These are phyloP conservation scores for Manacus vitellinus DNA, from an alignment of 2,113 vertebrate species.

Conservation along the genomic window DNA sequence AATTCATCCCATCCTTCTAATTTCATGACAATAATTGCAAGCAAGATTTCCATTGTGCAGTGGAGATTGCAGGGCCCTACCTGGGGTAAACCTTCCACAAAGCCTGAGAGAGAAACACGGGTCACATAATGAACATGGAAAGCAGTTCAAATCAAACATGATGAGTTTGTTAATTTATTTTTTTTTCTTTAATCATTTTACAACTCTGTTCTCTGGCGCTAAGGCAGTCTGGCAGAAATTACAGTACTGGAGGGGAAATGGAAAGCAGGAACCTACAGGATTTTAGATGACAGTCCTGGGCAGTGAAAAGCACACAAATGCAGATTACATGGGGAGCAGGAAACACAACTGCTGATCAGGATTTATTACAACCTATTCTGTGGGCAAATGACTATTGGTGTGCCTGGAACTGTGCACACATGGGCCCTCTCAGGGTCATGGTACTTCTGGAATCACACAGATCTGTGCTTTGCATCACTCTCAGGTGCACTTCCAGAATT, in stretches of 20 bases:
- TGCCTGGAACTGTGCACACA: not conserved
- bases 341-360: not conserved
- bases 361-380: conserved; percentile 54
- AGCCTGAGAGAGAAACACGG: not conserved
- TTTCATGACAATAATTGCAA: not conserved
- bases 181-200: not conserved
- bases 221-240: not conserved
- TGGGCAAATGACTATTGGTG: conserved; percentile 24
- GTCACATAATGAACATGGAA: not conserved
- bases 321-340: conserved; percentile 15
- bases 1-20: not conserved
- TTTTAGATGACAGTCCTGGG: not conserved
- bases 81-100: not conserved
- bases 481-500: not conserved
- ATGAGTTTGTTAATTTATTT: not conserved
- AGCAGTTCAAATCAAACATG: not conserved
- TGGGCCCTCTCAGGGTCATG: not conserved
- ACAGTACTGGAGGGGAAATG: not conserved
- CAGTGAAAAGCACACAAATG: conserved; percentile 3
- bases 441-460: not conserved
- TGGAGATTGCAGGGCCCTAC: not conserved
- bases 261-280: not conserved
- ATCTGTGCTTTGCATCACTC: not conserved
- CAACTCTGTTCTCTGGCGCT: not conserved
- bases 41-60: not conserved